phyloP scores from a whole-genome alignment of 2,888 invertebrate genomes.

The Caenorhabditis becei region DNA sequence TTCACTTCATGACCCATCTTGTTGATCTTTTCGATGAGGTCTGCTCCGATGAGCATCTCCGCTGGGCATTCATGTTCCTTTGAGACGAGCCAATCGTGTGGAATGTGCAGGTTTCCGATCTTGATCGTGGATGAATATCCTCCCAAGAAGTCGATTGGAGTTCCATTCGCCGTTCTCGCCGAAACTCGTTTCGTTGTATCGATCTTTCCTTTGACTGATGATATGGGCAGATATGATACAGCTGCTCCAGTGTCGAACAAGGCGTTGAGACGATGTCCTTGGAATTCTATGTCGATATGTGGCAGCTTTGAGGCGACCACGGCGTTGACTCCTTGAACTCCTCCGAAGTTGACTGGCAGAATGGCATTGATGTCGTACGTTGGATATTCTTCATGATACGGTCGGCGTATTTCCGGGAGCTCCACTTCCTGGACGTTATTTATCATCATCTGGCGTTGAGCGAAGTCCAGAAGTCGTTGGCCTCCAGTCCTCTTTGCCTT shows the following conservation, averaged over 20 bases:
- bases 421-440: too few species aligned
- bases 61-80: slow-evolving; percentile 3
- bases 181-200: neutral
- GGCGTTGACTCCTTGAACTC: neutral
- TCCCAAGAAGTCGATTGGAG: slow-evolving; percentile 3
- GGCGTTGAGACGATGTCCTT: too few species aligned
- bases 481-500: too few species aligned
- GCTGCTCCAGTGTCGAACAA: too few species aligned
- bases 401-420: too few species aligned
- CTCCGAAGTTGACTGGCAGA: slow-evolving; percentile 3
- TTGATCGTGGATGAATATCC: neutral
- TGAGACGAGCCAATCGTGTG: slow-evolving; percentile 6
- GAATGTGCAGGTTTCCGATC: neutral
- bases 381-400: neutral
- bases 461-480: too few species aligned
- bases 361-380: neutral
- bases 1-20: neutral
- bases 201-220: too few species aligned
- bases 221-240: too few species aligned
- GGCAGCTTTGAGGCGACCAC: too few species aligned
- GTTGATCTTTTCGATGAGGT: slow-evolving; percentile 11
- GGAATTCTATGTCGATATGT: too few species aligned
- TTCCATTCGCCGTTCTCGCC: slow-evolving; percentile 15
- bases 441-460: too few species aligned
- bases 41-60: slow-evolving; percentile 11